Evolutionary conservation across 1,140 invertebrate species (phyloP).

Genomic region (Hesperophylax magnus): DNA sequence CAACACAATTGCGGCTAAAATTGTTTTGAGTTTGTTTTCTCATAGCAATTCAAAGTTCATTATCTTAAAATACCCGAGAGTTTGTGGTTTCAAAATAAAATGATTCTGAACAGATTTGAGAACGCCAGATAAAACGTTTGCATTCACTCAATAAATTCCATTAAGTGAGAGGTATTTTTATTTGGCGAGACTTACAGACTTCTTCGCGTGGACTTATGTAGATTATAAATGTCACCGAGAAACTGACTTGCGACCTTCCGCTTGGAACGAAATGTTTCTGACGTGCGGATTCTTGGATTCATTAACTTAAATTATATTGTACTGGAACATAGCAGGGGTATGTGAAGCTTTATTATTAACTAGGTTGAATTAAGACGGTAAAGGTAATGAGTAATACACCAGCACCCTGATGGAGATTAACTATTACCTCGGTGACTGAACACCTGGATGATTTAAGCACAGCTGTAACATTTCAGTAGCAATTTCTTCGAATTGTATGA

Average conservation of each 20-base stretch:
- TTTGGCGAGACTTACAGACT: background rate
- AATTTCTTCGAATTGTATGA: too few relatives aligned
- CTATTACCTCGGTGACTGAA: too few relatives aligned
- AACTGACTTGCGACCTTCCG: constrained; percentile 8
- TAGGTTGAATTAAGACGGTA: background rate
- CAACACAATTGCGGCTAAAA: background rate
- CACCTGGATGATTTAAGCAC: too few relatives aligned
- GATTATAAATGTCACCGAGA: constrained; percentile 10
- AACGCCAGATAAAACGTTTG: background rate
- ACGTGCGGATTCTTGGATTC: background rate
- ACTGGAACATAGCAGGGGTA: background rate
- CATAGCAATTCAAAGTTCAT: constrained; percentile 16
- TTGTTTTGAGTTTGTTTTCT: background rate
- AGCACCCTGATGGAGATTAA: too few relatives aligned
- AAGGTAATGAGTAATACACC: too few relatives aligned
- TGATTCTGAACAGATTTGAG: background rate
- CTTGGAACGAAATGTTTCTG: background rate
- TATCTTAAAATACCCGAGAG: constrained; percentile 29
- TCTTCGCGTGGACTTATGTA: background rate
- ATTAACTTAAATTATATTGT: constrained; percentile 16
- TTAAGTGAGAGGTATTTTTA: constrained; percentile 23
- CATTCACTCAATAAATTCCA: constrained; percentile 27
- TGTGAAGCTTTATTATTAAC: background rate
- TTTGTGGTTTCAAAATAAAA: constrained; percentile 39
- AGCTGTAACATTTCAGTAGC: too few relatives aligned